Evolutionary conservation across 2,797 vertebrate genomes (phyloP).

Genomic region (Caiman crocodilus): DNA sequence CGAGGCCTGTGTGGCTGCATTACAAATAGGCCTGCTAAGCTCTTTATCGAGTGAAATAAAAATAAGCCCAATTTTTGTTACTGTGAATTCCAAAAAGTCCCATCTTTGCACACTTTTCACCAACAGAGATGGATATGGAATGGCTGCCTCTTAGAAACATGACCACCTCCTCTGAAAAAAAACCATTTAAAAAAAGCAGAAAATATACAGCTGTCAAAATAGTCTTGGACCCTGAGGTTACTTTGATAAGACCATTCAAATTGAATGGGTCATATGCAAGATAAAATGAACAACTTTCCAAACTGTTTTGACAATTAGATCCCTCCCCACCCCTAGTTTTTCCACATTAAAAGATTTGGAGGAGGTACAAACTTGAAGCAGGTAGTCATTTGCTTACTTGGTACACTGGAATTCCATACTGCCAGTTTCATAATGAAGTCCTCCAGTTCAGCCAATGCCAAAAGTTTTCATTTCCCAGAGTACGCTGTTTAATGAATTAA

Average conservation of each 20-base stretch:
- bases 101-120: fast-evolving
- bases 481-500: background rate
- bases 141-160: background rate
- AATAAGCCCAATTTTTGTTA: background rate
- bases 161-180: background rate
- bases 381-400: background rate
- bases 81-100: background rate
- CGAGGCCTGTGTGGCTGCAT: background rate
- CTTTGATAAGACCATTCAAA: fast-evolving
- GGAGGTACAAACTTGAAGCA: fast-evolving
- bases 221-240: background rate
- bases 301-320: background rate
- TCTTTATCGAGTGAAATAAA: background rate
- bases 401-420: background rate
- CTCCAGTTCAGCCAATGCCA: background rate
- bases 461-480: background rate
- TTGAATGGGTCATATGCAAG: fast-evolving
- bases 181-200: background rate
- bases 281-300: background rate
- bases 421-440: background rate
- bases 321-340: background rate
- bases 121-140: fast-evolving
- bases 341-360: background rate
- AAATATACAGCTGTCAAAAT: fast-evolving
- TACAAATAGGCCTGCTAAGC: background rate